Evolutionary conservation across 2,113 vertebrate genomes (phyloP), one percentile per base, ranked within the genome.

Genomic region (Atrichornis clamosus): DNA sequence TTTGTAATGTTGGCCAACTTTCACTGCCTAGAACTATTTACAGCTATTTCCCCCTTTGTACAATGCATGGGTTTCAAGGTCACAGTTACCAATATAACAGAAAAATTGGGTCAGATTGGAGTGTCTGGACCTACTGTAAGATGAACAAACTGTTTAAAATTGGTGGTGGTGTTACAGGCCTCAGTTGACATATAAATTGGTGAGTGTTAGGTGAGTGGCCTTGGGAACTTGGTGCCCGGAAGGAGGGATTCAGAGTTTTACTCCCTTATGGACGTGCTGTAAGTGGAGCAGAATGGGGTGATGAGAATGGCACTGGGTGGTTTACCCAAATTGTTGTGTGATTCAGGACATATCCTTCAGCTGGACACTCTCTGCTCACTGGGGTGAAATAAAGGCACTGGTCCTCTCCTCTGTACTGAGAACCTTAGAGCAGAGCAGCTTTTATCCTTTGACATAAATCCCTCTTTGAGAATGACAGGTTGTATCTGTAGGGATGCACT

Each of bases 271-370:
- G 28, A 7, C 1, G 3, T 62, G 39, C 52, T 84, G n/a, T 35
- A 33, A n/a, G 46, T 15, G 39, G 69, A 49, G 37, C 32, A 83
- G 69, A 60, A 49, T 0, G 7, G 49, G 35, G n/a, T 37, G 28
- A 8, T 42, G 55, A 33, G 0, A 2, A 44, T 2, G 6, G 30
- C 30, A 13, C 7, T 2, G n/a, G 11, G 21, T 62, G 49, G 17
- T n/a, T 79, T 52, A 56, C 37, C 19, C 53, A 73, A 37, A 49
- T 15, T 42, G 6, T 7, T 44, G 20, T 78, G 60, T 2, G 17
- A 20, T 70, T 74, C 2, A 7, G 47, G 58, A 7, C n/a, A 19
- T 10, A 58, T 74, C 30, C 28, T 79, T 58, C 70, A 59, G 22
- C 46, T 55, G 17, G 13, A 28, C 55, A 37, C 28, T 3, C 33